Percentiles rank a stretch among this genome's conserved stretches.
Conservation (phyloP, 2,797 vertebrate genomes). For the Acrossocheilus fasciatus region DNA sequence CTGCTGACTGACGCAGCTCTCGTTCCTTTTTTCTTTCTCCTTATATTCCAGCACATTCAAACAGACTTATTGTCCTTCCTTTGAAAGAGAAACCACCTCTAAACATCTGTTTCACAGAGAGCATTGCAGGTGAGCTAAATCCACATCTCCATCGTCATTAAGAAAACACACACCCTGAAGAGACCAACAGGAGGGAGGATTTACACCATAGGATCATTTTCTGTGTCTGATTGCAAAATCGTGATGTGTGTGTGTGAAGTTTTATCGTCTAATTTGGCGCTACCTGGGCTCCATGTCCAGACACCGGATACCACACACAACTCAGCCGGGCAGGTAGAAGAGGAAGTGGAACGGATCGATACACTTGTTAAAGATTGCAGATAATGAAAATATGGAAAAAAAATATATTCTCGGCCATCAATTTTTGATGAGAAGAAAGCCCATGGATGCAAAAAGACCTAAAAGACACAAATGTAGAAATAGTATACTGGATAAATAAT, state of each 20-base stretch:
- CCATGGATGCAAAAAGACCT: constrained; percentile 50
- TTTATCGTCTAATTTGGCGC: neutral
- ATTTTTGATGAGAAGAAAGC: constrained; percentile 62
- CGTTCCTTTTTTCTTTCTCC: neutral
- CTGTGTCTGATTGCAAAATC: constrained; percentile 19
- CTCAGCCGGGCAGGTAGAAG: constrained; percentile 40
- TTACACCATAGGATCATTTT: constrained; percentile 25
- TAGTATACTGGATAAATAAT: constrained; percentile 61
- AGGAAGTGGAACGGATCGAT: constrained; percentile 54
- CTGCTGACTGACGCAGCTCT: constrained; percentile 27
- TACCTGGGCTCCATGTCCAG: constrained; percentile 40
- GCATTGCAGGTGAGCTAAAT: constrained; percentile 23
- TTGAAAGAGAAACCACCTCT: constrained; percentile 30
- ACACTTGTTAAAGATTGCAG: constrained; percentile 66
- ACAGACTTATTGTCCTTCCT: constrained; percentile 29
- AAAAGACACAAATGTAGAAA: constrained; percentile 61
- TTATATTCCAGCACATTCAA: constrained; percentile 6
- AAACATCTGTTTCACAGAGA: constrained; percentile 30
- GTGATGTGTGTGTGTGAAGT: neutral
- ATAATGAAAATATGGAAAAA: constrained; percentile 65
- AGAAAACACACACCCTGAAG: constrained; percentile 30
- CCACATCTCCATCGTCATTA: neutral
- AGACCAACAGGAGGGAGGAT: constrained; percentile 16
- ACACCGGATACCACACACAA: constrained; percentile 39
- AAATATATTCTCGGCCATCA: constrained; percentile 59